Percentiles rank a stretch among this genome's conserved stretches.
Evolutionary conservation across 2,113 vertebrate species (phyloP).

Genomic region (Syrrhaptes paradoxus): DNA sequence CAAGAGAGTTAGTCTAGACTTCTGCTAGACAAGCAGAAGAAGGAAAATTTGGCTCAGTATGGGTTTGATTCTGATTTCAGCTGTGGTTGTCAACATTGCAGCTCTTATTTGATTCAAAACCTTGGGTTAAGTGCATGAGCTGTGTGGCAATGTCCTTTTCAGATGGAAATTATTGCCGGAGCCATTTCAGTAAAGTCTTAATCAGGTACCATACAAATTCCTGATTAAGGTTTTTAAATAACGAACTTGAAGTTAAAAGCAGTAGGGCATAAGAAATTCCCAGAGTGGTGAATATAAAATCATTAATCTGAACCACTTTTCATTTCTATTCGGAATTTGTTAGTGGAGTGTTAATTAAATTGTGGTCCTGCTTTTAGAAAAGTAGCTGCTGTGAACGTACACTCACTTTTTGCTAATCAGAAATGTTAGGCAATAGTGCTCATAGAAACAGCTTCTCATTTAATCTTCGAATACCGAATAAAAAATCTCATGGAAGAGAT

Average conservation of each 20-base stretch:
- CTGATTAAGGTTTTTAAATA: slow-evolving; percentile 56
- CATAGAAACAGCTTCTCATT: neutral
- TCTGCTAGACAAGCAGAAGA: neutral
- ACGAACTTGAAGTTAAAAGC: slow-evolving; percentile 49
- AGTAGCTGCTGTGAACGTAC: neutral
- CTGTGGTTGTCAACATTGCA: neutral
- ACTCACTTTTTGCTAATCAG: slow-evolving; percentile 19
- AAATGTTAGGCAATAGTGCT: neutral
- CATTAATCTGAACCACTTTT: slow-evolving; percentile 46
- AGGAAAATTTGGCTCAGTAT: neutral
- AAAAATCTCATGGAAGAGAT: neutral
- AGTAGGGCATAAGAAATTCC: neutral
- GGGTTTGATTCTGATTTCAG: neutral
- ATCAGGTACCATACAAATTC: slow-evolving; percentile 29
- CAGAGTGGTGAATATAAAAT: neutral
- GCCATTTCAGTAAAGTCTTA: slow-evolving; percentile 46
- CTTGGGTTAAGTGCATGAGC: neutral
- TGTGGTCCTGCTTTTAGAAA: neutral
- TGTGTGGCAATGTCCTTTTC: neutral
- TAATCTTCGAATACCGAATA: neutral
- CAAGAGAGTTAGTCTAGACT: neutral
- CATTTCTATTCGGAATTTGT: slow-evolving; percentile 31
- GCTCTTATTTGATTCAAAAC: neutral
- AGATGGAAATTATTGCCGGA: neutral
- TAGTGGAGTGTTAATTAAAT: slow-evolving; percentile 24